Evolutionary conservation across 2,113 vertebrate species (phyloP).

Genomic region (Glaucomys volans): DNA sequence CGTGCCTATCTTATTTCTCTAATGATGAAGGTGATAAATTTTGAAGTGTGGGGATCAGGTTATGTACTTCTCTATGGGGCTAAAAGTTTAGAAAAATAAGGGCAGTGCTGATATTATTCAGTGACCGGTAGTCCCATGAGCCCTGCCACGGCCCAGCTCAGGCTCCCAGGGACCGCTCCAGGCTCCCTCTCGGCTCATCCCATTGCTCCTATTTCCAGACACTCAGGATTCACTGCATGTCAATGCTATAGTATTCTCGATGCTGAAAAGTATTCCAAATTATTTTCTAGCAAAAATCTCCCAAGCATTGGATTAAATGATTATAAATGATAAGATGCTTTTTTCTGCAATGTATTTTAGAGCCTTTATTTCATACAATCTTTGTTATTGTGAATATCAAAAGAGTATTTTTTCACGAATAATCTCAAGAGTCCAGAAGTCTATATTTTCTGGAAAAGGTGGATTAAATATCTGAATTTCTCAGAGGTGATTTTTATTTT

Average conservation of each 20-base stretch:
- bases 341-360: neutral
- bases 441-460: neutral
- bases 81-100: neutral
- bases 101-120: neutral
- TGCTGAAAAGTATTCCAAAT: neutral
- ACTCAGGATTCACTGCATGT: slow-evolving; percentile 26
- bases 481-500: neutral
- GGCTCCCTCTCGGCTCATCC: neutral
- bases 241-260: neutral
- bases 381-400: neutral
- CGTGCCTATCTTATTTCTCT: neutral
- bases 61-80: neutral
- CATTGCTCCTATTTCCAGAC: neutral
- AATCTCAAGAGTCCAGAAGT: neutral
- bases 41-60: neutral
- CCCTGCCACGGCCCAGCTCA: neutral
- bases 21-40: neutral
- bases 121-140: neutral
- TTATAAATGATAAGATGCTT: neutral
- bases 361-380: neutral
- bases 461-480: slow-evolving; percentile 12
- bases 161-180: neutral
- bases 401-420: neutral
- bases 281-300: slow-evolving; percentile 41
- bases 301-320: neutral